Evolutionary conservation across 2,113 vertebrate genomes (phyloP).

Genomic region (Ptyas mucosa): DNA sequence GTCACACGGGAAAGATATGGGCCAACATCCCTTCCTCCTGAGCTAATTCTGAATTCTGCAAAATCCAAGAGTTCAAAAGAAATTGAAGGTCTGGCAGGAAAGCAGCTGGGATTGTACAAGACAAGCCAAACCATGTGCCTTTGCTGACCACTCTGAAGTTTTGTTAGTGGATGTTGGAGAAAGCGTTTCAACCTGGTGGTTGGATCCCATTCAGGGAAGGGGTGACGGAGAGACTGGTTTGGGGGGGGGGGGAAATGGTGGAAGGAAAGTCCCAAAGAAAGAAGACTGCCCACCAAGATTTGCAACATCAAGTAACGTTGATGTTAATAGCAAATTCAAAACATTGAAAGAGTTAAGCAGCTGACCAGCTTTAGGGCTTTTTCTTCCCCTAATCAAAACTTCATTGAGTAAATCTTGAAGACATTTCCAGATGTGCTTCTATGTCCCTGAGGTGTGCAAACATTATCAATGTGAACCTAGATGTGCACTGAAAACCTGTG

Average conservation of each 20-base stretch:
- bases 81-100: not conserved
- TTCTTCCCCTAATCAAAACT: not conserved
- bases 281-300: not conserved
- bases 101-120: fast-evolving
- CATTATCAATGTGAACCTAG: not conserved
- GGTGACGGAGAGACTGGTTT: not conserved
- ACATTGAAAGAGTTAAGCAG: not conserved
- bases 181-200: slow-evolving; percentile 8
- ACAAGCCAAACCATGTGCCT: not conserved
- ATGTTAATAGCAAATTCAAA: not conserved
- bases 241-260: not conserved
- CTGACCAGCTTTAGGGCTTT: not conserved
- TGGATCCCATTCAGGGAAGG: slow-evolving; percentile 17
- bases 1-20: fast-evolving
- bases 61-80: not conserved
- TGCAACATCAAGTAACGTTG: not conserved
- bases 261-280: not conserved
- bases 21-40: too few species aligned
- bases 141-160: not conserved
- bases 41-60: not conserved
- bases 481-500: not conserved
- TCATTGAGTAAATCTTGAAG: not conserved
- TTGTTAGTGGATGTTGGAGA: not conserved
- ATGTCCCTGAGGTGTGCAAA: not conserved
- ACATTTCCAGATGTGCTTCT: not conserved